Evolutionary conservation across 2,113 vertebrate species (phyloP).

Genomic region (Myrmophylax atrothorax): DNA sequence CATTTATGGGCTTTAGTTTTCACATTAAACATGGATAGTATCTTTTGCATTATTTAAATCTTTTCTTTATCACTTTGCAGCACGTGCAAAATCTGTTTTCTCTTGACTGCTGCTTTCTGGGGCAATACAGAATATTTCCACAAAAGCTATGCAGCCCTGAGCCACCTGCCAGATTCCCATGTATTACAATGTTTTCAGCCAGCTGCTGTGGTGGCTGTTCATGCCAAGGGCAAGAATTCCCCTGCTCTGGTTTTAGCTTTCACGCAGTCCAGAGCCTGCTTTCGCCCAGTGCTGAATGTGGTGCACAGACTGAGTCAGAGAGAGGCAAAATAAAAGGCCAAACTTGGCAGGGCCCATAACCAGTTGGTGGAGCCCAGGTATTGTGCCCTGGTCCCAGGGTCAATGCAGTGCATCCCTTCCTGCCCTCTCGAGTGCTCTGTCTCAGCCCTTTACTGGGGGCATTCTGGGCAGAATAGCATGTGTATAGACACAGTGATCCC

Average conservation of each 20-base stretch:
- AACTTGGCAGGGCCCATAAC: not conserved
- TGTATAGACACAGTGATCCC: not conserved
- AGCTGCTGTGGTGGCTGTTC: slow-evolving; percentile 43
- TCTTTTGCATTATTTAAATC: not conserved
- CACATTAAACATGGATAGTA: not conserved
- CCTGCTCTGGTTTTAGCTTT: not conserved
- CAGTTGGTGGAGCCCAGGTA: slow-evolving; percentile 38
- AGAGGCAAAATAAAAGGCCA: not conserved
- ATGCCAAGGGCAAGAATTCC: slow-evolving; percentile 58
- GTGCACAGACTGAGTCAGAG: not conserved
- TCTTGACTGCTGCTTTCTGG: not conserved
- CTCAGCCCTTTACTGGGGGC: not conserved
- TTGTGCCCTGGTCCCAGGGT: not conserved
- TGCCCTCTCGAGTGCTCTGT: not conserved
- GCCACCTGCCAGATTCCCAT: slow-evolving; percentile 61
- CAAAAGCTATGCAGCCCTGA: not conserved
- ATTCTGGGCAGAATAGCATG: not conserved
- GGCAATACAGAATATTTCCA: not conserved
- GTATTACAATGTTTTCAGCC: slow-evolving; percentile 11
- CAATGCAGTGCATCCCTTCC: not conserved
- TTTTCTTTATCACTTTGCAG: not conserved
- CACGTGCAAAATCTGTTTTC: not conserved
- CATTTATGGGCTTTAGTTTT: not conserved
- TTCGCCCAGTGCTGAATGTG: not conserved
- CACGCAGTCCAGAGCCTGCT: not conserved